Evolutionary conservation across 2,113 vertebrate species (phyloP).

Genomic region (Ceuthmochares aereus): DNA sequence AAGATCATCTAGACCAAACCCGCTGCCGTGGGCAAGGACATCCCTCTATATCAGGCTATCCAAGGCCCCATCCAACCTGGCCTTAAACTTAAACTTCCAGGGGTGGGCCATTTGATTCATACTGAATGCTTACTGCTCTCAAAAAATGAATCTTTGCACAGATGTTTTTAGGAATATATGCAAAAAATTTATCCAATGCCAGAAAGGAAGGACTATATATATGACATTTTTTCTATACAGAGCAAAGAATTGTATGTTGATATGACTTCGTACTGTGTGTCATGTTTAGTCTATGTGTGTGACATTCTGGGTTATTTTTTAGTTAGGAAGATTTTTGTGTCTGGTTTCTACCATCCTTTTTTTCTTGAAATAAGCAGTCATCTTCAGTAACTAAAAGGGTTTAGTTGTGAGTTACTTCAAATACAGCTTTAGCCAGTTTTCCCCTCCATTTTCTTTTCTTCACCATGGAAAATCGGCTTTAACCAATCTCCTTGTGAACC

Average conservation of each 20-base stretch:
- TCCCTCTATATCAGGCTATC: no score
- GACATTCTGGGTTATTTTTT: background rate
- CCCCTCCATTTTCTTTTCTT: background rate
- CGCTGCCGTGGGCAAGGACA: no score
- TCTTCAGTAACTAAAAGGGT: background rate
- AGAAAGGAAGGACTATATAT: background rate
- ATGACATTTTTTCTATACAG: background rate
- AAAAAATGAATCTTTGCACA: background rate
- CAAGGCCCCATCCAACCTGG: no score
- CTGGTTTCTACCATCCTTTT: background rate
- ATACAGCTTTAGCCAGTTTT: background rate
- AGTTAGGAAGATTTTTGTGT: background rate
- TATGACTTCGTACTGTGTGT: background rate
- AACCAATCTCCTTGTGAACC: background rate
- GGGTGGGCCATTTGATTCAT: background rate
- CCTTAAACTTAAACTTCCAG: no score
- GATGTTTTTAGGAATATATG: background rate
- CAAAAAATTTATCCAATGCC: background rate
- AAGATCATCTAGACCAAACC: no score
- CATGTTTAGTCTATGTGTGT: background rate
- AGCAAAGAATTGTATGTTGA: background rate
- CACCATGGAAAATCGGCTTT: background rate
- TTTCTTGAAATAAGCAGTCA: background rate
- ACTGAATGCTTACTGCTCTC: background rate
- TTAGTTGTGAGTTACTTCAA: background rate